Conservation (phyloP, 2,797 vertebrate genomes). For the Nyctalus aviator region DNA sequence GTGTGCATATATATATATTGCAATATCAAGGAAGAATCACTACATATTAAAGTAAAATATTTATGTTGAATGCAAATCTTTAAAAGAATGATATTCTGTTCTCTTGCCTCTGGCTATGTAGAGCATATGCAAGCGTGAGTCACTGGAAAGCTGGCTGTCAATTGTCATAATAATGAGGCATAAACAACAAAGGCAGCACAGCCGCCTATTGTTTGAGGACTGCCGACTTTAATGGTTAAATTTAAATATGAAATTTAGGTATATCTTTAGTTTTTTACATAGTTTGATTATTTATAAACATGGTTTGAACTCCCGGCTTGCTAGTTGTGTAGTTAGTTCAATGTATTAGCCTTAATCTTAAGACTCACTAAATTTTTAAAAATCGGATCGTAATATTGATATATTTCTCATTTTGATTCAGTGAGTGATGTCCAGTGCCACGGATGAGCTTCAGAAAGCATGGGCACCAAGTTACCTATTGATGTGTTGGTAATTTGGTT, state of each 20-base stretch:
- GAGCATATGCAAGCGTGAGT: conserved; percentile 17
- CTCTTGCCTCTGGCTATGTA: conserved; percentile 23
- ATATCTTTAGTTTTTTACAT: conserved; percentile 31
- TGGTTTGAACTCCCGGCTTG: conserved; percentile 60
- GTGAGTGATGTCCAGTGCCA: conserved; percentile 81
- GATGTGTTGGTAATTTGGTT: conserved; percentile 80
- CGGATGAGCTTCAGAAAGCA: conserved; percentile 76
- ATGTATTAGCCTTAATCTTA: conserved; percentile 68
- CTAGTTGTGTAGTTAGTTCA: conserved; percentile 58
- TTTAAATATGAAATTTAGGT: conserved; percentile 52
- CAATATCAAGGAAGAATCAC: not conserved
- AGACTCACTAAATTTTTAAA: conserved; percentile 68
- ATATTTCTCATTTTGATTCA: conserved; percentile 82
- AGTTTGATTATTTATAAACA: conserved; percentile 30
- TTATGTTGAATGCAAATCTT: conserved; percentile 4
- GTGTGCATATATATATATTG: not conserved
- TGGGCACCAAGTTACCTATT: conserved; percentile 74
- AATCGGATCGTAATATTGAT: conserved; percentile 75
- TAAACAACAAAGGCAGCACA: not conserved
- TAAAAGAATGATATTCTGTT: not conserved
- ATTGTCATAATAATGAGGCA: conserved; percentile 37
- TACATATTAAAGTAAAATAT: conserved; percentile 47
- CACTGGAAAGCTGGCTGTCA: conserved; percentile 39
- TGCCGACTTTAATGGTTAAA: conserved; percentile 14
- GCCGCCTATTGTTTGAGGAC: conserved; percentile 40